phyloP scores from a whole-genome alignment of 2,888 invertebrate genomes.

The Leptinotarsa peninsularis region DNA sequence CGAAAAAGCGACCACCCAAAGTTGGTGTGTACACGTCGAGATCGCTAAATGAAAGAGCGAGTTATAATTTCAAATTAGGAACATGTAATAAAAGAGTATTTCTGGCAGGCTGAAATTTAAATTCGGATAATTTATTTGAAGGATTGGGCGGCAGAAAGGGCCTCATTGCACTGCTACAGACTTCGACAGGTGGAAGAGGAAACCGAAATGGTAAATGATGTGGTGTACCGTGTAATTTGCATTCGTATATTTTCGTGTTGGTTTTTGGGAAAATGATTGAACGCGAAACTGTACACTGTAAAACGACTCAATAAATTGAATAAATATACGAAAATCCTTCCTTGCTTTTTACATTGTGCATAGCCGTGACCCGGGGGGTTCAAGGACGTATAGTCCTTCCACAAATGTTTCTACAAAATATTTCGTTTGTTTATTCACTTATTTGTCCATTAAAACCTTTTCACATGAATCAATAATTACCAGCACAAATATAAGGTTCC shows the following conservation, averaged over 20 bases:
- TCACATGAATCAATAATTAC: too few species aligned
- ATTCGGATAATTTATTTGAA: slow-evolving; percentile 28
- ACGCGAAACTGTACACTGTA: too few species aligned
- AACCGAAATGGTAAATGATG: slow-evolving; percentile 15
- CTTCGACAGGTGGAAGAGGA: slow-evolving; percentile 15
- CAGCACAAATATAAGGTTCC: too few species aligned
- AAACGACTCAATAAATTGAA: too few species aligned
- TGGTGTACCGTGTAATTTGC: slow-evolving; percentile 24
- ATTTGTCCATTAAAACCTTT: too few species aligned
- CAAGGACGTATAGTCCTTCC: too few species aligned
- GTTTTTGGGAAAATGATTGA: slow-evolving; percentile 3
- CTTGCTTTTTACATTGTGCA: too few species aligned
- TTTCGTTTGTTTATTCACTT: too few species aligned
- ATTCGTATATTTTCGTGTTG: slow-evolving; percentile 12
- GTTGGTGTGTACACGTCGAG: slow-evolving; percentile 27
- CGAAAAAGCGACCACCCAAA: slow-evolving; percentile 33
- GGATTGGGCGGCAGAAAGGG: slow-evolving; percentile 6
- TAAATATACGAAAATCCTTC: too few species aligned
- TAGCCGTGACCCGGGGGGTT: too few species aligned
- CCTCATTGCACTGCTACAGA: not conserved
- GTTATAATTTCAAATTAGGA: slow-evolving; percentile 37
- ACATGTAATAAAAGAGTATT: slow-evolving; percentile 31
- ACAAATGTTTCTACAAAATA: too few species aligned
- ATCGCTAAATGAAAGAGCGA: slow-evolving; percentile 24
- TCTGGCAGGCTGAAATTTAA: slow-evolving; percentile 32